These are phyloP conservation scores for Chromobotia macracanthus DNA, from an alignment of 2,797 vertebrate genomes.

Conservation along the genomic window DNA sequence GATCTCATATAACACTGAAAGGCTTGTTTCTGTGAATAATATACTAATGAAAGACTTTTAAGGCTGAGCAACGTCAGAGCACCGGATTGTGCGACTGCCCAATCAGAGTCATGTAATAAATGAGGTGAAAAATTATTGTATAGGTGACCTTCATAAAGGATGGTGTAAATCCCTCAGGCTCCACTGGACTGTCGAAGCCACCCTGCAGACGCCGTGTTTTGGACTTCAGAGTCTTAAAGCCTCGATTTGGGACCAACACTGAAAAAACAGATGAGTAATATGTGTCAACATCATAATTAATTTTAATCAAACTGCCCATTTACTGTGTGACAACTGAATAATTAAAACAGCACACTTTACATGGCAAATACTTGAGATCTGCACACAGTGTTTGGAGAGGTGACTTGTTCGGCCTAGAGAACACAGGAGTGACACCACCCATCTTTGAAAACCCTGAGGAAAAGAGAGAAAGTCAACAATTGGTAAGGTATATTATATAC, in stretches of 20 bases:
- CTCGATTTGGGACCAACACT: constrained; percentile 84
- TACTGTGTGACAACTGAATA: background rate
- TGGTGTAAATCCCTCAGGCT: constrained; percentile 82
- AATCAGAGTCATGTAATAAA: background rate
- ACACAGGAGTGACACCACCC: constrained; percentile 70
- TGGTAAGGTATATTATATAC: background rate
- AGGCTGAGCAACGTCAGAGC: background rate
- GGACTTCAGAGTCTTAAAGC: constrained; percentile 92
- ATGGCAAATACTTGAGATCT: constrained; percentile 83
- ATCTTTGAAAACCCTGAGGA: constrained; percentile 53
- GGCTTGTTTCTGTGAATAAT: background rate
- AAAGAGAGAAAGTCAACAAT: background rate
- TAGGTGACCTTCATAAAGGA: constrained; percentile 88
- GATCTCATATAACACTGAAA: no score
- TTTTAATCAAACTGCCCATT: background rate
- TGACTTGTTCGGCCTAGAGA: constrained; percentile 77
- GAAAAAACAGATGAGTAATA: background rate
- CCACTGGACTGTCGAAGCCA: constrained; percentile 78
- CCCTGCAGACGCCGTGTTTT: constrained; percentile 86
- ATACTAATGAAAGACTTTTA: background rate
- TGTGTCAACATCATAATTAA: background rate
- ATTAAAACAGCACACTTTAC: constrained; percentile 69
- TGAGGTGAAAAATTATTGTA: background rate
- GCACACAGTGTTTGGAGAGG: constrained; percentile 80
- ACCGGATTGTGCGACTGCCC: background rate